phyloP scores from a whole-genome alignment of 2,113 vertebrate genomes.

The Forbesichthys papilliferus region DNA sequence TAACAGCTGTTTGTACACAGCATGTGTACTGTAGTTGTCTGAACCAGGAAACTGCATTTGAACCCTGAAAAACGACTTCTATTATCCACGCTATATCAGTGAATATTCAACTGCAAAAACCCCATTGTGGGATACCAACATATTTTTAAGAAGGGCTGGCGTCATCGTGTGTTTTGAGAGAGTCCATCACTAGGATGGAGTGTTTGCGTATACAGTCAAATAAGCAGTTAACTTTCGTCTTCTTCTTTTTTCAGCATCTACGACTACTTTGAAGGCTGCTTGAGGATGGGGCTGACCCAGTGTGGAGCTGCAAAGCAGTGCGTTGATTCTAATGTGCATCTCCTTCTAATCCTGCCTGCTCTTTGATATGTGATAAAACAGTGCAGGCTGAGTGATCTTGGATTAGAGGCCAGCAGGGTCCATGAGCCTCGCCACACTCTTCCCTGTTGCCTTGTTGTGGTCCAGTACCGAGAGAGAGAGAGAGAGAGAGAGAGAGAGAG shows the following conservation, averaged over 20 bases:
- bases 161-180: too few relatives aligned
- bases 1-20: neutral
- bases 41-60: too few relatives aligned
- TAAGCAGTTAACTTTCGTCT: too few relatives aligned
- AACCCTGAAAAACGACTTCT: too few relatives aligned
- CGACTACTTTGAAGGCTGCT: neutral
- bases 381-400: slow-evolving; percentile 34
- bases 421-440: slow-evolving; percentile 10
- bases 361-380: slow-evolving; percentile 56
- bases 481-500: slow-evolving; percentile 6
- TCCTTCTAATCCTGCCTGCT: slow-evolving; percentile 39
- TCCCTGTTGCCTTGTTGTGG: slow-evolving; percentile 52
- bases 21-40: neutral
- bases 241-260: too few relatives aligned
- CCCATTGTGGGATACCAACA: too few relatives aligned
- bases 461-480: slow-evolving; percentile 23
- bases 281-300: neutral
- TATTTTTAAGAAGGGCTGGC: too few relatives aligned
- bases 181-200: too few relatives aligned
- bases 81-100: too few relatives aligned
- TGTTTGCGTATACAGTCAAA: too few relatives aligned
- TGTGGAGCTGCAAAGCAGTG: slow-evolving; percentile 11
- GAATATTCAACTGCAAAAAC: too few relatives aligned
- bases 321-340: slow-evolving; percentile 44
- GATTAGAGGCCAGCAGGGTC: slow-evolving; percentile 40